Evolutionary conservation across 1,140 invertebrate species (phyloP), one percentile per base, ranked within the genome.

Genomic region (Drosophila serrata): DNA sequence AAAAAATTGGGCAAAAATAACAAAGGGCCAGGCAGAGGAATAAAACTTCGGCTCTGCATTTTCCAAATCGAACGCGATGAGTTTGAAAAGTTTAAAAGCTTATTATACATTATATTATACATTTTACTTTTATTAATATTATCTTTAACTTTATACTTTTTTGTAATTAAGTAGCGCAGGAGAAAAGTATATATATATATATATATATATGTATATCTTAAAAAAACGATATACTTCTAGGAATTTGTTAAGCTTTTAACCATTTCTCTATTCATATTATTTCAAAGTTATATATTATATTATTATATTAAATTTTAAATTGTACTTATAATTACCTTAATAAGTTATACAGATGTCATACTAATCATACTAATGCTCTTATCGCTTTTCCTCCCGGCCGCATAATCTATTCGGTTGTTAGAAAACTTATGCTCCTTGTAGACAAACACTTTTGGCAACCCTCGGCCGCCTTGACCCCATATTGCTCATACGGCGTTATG

Each of bases 401-500:
- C 12, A 45, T 45, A 6, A 46, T 6, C 9, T 1, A 4, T 48
- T n/a, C 15, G 3, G 22, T 46, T 13, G 24, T n/a, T 48, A 24
- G 11, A 0, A 9, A 31, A 19, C 12, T n/a, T 35, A 11, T 35
- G 8, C 13, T 37, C 4, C 2, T 35, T 4, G 3, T 3, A 35
- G 7, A 29, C 4, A 0, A 53, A 73, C 29, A 35, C 33, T 40
- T 33, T 1, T 33, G 4, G 9, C 51, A 4, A 7, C 51, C 79
- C 49, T 65, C 60, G 63, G n/a, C 75, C 65, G 17, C 51, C 51
- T 53, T 53, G 51, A 53, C 51, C 51, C 51, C 51, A 53, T 53
- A 53, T 82, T 75, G 75, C 62, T 74, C 72, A 43, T 70, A 74
- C 35, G 75, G 51, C 81, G 77, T 82, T 82, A 82, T 82, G 81